A percentile compares a stretch with the other conserved stretches of the same genome.
Conservation (phyloP, 2,888 invertebrate genomes). For the Coenonympha arcania region DNA sequence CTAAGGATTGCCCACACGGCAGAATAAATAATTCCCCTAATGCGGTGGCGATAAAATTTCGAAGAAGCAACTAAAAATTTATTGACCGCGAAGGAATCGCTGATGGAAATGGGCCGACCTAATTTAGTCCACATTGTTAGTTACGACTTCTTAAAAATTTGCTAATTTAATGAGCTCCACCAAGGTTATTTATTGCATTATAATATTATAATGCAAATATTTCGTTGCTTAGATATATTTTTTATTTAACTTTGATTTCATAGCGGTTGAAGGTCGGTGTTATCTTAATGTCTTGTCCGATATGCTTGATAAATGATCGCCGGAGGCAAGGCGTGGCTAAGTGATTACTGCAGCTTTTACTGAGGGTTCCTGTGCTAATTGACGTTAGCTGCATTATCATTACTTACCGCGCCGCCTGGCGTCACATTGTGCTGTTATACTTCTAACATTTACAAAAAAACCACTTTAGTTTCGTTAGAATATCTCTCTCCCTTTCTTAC, state of each 20-base stretch:
- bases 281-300: slow-evolving; percentile 35
- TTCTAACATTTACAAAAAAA: too few relatives aligned
- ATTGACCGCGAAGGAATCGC: neutral
- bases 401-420: slow-evolving; percentile 24
- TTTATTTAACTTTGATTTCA: slow-evolving; percentile 4
- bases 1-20: neutral
- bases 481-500: too few relatives aligned
- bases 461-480: too few relatives aligned
- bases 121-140: neutral
- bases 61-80: neutral
- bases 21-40: slow-evolving; percentile 2
- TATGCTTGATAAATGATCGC: slow-evolving; percentile 56
- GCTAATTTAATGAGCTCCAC: neutral
- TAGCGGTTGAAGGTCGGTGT: slow-evolving; percentile 11
- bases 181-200: neutral
- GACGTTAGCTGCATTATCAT: slow-evolving; percentile 33
- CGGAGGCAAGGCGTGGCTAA: slow-evolving; percentile 57
- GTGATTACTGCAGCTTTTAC: slow-evolving; percentile 68
- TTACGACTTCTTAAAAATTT: neutral
- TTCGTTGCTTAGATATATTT: neutral
- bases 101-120: neutral
- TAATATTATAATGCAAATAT: neutral
- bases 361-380: slow-evolving; percentile 36
- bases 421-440: too few relatives aligned
- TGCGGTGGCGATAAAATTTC: slow-evolving; percentile 1